A percentile compares a stretch with the other conserved stretches of the same genome.
These are phyloP conservation scores for Drosophila nigrodunni DNA, from an alignment of 1,140 invertebrate species.

Conservation along the genomic window DNA sequence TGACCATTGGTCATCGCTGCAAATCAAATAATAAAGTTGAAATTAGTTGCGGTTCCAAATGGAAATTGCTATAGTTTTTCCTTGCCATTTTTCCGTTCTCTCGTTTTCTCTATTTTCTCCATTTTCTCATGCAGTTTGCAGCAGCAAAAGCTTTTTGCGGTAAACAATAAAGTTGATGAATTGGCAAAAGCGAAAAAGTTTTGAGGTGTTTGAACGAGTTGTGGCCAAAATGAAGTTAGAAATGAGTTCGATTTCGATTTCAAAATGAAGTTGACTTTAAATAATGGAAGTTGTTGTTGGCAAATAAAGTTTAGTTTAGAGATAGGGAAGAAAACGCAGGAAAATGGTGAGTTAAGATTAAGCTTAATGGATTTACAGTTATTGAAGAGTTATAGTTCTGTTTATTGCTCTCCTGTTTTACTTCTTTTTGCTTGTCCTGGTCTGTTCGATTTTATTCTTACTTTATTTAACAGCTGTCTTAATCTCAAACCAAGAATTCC, in stretches of 20 bases:
- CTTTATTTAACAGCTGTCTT: too few species aligned
- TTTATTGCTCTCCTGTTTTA: too few species aligned
- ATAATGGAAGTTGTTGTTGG: not conserved
- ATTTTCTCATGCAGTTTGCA: not conserved
- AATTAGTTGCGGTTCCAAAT: constrained; percentile 75
- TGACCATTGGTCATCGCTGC: constrained; percentile 42
- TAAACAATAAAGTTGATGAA: constrained; percentile 70
- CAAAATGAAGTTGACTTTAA: constrained; percentile 10
- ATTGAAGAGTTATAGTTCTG: too few species aligned
- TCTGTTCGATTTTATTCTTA: too few species aligned
- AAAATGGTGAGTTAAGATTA: too few species aligned
- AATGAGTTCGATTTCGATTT: constrained; percentile 6
- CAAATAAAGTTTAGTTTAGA: too few species aligned
- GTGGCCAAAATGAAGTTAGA: not conserved
- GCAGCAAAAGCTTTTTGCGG: constrained; percentile 18
- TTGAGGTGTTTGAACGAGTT: constrained; percentile 4
- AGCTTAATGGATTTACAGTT: not conserved
- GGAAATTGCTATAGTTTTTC: constrained; percentile 70
- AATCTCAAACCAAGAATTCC: too few species aligned
- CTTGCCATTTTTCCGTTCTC: not conserved
- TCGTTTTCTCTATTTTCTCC: not conserved
- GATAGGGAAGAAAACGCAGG: too few species aligned
- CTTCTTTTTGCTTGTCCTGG: too few species aligned
- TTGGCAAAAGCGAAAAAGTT: constrained; percentile 42
- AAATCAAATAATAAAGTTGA: constrained; percentile 78